Percentiles rank a stretch among this genome's conserved stretches.
These are phyloP conservation scores for Poliocrania exsul DNA, from an alignment of 2,797 vertebrate species.

Conservation along the genomic window DNA sequence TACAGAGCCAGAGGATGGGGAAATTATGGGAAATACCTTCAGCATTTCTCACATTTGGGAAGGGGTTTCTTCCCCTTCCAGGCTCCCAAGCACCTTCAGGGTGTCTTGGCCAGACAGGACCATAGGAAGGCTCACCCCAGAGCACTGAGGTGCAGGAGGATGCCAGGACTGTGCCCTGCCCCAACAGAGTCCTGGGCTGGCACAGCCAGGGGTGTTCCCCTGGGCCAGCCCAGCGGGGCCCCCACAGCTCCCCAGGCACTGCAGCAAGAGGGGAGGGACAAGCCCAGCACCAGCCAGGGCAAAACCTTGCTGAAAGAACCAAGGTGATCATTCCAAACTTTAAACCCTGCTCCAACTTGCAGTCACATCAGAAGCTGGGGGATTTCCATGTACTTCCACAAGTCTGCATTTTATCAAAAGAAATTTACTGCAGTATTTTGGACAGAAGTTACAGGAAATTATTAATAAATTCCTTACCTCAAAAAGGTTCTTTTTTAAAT, in stretches of 20 bases:
- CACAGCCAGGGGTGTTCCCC: rapidly evolving
- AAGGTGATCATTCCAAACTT: not conserved
- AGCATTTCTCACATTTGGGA: not conserved
- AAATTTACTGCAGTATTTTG: constrained; percentile 34
- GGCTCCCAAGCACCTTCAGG: not conserved
- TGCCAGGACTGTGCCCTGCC: rapidly evolving
- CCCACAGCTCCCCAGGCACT: not conserved
- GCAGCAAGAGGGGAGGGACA: not conserved
- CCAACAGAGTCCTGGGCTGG: not conserved
- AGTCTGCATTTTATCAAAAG: constrained; percentile 41
- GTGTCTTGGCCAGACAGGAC: not conserved
- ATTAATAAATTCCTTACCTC: constrained; percentile 60
- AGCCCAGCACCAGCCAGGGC: not conserved
- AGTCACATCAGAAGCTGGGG: not conserved
- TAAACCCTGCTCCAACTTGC: not conserved
- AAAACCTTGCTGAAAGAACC: not conserved
- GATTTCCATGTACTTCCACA: not conserved
- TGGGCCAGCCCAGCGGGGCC: not conserved
- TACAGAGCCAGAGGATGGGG: not conserved
- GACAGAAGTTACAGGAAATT: constrained; percentile 48
- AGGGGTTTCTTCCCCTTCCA: not conserved
- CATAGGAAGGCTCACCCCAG: rapidly evolving
- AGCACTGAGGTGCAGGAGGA: not conserved
- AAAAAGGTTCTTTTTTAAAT: constrained; percentile 27
- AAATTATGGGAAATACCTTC: not conserved